Evolutionary conservation across 2,888 invertebrate species (phyloP), one percentile per base, ranked within the genome.

Genomic region (Malthinus seriepunctatus): DNA sequence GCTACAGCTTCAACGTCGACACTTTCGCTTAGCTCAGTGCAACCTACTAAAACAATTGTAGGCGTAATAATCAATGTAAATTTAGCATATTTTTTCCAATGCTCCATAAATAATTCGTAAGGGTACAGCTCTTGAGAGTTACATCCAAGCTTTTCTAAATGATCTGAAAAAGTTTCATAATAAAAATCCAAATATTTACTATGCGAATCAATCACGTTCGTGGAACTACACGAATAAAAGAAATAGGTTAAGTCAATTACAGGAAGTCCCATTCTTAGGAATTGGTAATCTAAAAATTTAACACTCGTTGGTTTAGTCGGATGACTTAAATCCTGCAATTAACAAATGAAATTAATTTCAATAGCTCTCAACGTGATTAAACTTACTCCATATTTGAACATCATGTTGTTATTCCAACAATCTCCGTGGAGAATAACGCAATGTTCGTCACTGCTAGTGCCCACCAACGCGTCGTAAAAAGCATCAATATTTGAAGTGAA

Each of bases 201-300:
- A 3, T 69, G 68, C 11, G 72, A 60, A 33, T 69, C 58, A 3
- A 76, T 65, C 8, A 70, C 52, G n/a, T 71, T 65, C 42, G 69
- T 69, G 1, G 68, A 61, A 6, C 69, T 67, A 33, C 72, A 72
- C 2, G 71, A 70, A 54, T 72, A 76, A 8, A 78, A 63, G 62
- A 72, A 67, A 58, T 77, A 76, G 3, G 71, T 62, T 34, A 78
- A 51, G 53, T 78, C 78, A 15, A 65, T 57, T 5, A 68, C 72
- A 0, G 72, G 72, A 15, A 68, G 64, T 6, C 63, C 67, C 5
- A 57, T 46, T 38, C 62, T 57, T 6, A 56, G 14, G 5, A 69
- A 10, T 60, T 73, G 73, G 51, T 66, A 73, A 42, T 73, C 73
- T 9, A 73, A 33, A 1, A 73, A 39, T 1, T 11, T 2, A 8